Conservation (phyloP, 1,140 invertebrate species). For the Ceratina calcarata region DNA sequence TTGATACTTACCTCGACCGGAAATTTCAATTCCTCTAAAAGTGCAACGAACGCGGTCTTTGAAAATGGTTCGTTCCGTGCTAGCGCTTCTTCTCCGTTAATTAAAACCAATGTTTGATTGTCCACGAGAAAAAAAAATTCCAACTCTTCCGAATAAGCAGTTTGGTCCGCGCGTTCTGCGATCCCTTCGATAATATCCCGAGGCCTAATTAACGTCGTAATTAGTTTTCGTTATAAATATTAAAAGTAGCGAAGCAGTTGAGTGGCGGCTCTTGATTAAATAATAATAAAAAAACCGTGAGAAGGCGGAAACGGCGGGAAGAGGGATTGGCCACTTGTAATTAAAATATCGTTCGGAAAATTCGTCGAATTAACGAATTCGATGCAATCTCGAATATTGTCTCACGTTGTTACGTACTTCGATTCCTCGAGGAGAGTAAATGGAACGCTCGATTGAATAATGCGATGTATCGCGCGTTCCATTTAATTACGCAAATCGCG, state of each 20-base stretch:
- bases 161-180: too few relatives aligned
- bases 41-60: too few relatives aligned
- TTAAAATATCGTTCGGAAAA: background rate
- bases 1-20: too few relatives aligned
- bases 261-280: background rate
- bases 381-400: background rate
- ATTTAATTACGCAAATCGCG: constrained; percentile 33
- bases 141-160: too few relatives aligned
- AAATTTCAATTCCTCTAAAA: too few relatives aligned
- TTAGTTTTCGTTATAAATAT: background rate
- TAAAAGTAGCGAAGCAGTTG: too few relatives aligned
- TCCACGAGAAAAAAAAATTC: too few relatives aligned
- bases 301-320: background rate
- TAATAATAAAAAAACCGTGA: too few relatives aligned
- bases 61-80: too few relatives aligned
- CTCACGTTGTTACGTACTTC: background rate
- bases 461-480: background rate
- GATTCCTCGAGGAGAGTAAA: background rate
- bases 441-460: constrained; percentile 18
- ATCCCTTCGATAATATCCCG: background rate
- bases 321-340: background rate
- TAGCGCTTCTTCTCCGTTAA: too few relatives aligned
- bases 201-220: background rate
- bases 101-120: too few relatives aligned
- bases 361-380: too few relatives aligned